Percentiles rank a stretch among this genome's conserved stretches.
Evolutionary conservation across 2,113 vertebrate genomes (phyloP).

Genomic region (Cheilinus undulatus): DNA sequence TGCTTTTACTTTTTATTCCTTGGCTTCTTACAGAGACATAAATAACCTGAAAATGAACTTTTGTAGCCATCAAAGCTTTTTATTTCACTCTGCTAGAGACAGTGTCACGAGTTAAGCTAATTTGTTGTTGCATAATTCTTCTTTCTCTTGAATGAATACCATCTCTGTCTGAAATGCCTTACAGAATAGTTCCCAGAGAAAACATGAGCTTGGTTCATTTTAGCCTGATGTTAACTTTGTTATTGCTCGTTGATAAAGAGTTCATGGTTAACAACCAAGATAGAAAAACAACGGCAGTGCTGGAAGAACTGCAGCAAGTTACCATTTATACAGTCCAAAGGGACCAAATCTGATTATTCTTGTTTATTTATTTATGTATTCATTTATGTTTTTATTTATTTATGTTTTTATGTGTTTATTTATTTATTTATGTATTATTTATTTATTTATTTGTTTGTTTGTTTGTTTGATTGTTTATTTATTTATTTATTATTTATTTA

Average conservation of each 20-base stretch:
- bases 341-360: too few relatives aligned
- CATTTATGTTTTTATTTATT: too few relatives aligned
- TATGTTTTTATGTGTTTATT: too few relatives aligned
- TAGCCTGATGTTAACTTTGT: background rate
- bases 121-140: slow-evolving; percentile 27
- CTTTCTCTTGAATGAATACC: slow-evolving; percentile 14
- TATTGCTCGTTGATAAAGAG: background rate
- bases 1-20: too few relatives aligned
- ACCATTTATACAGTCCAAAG: background rate
- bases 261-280: background rate
- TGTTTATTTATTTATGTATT: too few relatives aligned
- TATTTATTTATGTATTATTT: too few relatives aligned
- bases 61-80: background rate
- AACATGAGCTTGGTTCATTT: background rate
- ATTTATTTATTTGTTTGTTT: too few relatives aligned
- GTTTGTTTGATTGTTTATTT: too few relatives aligned
- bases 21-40: background rate
- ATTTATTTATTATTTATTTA: too few relatives aligned
- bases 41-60: background rate
- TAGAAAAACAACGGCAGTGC: background rate
- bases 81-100: background rate
- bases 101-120: slow-evolving; percentile 1
- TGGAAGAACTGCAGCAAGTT: background rate
- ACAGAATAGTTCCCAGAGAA: background rate
- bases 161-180: slow-evolving; percentile 16